A percentile compares a stretch with the other conserved stretches of the same genome.
Evolutionary conservation across 2,113 vertebrate genomes (phyloP).

Genomic region (Elachura formosa): DNA sequence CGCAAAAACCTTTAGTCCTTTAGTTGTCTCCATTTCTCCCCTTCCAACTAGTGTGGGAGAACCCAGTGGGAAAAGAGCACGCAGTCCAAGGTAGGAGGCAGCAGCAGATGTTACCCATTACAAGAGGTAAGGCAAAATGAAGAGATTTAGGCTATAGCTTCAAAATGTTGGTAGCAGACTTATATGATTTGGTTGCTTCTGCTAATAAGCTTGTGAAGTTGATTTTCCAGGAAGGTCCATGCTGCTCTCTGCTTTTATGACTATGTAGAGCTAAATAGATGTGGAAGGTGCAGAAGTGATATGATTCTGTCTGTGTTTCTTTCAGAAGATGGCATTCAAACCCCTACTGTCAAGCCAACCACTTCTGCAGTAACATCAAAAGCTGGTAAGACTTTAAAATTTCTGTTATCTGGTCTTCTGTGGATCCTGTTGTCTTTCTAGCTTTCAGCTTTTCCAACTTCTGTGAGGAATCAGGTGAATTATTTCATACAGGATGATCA

Average conservation of each 20-base stretch:
- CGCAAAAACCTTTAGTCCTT: not conserved
- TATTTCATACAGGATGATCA: not conserved
- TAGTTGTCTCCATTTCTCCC: not conserved
- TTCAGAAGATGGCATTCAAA: not conserved
- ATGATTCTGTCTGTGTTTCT: not conserved
- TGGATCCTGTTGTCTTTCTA: not conserved
- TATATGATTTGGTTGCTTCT: not conserved
- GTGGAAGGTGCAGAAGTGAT: not conserved
- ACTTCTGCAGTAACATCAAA: accelerated
- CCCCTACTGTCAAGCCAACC: accelerated
- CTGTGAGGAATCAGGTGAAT: not conserved
- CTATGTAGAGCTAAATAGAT: not conserved
- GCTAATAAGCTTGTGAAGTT: not conserved
- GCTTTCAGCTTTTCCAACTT: not conserved
- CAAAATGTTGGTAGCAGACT: not conserved
- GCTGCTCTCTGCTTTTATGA: not conserved
- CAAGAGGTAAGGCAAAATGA: not conserved
- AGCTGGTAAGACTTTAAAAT: slow-evolving; percentile 12
- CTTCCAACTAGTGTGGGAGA: not conserved
- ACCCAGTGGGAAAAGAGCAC: not conserved
- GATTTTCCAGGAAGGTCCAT: not conserved
- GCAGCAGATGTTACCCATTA: not conserved
- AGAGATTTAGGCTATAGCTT: not conserved
- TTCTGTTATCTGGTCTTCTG: not conserved
- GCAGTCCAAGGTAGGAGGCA: not conserved